A percentile compares a stretch with the other conserved stretches of the same genome.
Conservation (phyloP, 1,140 invertebrate genomes). For the Trichomalopsis sarcophagae region DNA sequence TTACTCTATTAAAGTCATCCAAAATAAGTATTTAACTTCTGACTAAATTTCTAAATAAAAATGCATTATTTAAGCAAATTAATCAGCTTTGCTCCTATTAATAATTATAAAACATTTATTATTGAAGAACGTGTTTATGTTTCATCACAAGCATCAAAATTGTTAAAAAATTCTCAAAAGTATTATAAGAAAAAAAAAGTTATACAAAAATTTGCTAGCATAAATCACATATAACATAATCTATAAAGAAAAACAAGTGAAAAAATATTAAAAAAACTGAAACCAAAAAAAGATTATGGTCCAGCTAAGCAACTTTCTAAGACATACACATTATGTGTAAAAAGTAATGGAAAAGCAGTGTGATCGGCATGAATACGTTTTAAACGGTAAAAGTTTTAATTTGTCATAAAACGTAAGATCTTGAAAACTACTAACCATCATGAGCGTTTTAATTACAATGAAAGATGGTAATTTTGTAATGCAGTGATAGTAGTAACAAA, state of each 20-base stretch:
- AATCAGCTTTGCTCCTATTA: constrained; percentile 12
- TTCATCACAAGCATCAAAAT: constrained; percentile 32
- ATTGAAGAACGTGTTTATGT: not conserved
- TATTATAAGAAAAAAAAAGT: constrained; percentile 40
- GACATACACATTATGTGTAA: not conserved
- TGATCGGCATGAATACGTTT: too few species aligned
- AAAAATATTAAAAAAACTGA: constrained; percentile 32
- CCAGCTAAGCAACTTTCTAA: constrained; percentile 8
- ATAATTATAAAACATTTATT: constrained; percentile 6
- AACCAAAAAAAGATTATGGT: constrained; percentile 42
- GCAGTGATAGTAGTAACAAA: too few species aligned
- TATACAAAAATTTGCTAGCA: constrained; percentile 35
- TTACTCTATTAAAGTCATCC: not conserved
- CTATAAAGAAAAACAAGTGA: constrained; percentile 16
- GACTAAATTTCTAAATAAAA: constrained; percentile 5
- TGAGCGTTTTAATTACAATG: too few species aligned
- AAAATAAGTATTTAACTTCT: not conserved
- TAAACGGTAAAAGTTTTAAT: too few species aligned
- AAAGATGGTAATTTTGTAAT: too few species aligned
- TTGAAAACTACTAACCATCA: too few species aligned
- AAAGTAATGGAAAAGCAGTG: not conserved
- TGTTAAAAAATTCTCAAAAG: constrained; percentile 44
- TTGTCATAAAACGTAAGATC: too few species aligned
- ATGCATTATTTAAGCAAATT: not conserved
- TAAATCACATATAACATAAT: constrained; percentile 35